phyloP scores from a whole-genome alignment of 2,888 invertebrate genomes.

The Agriopis aurantiaria region DNA sequence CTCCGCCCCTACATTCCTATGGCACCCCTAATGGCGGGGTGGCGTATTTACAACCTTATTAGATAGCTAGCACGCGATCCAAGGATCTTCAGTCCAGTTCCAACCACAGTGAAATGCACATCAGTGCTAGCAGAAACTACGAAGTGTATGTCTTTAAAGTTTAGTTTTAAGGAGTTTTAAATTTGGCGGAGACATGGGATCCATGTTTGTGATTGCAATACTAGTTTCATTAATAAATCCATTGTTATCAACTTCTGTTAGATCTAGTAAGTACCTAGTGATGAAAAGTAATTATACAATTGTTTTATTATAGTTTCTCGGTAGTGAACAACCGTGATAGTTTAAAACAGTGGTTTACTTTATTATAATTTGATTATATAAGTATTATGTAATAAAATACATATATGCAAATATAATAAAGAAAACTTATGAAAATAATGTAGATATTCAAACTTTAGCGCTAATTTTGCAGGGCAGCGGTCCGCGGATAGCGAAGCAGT shows the following conservation, averaged over 20 bases:
- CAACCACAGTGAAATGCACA: constrained; percentile 18
- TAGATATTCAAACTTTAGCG: constrained; percentile 15
- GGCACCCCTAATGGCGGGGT: constrained; percentile 27
- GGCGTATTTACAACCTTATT: constrained; percentile 37
- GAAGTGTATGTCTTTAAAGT: not conserved
- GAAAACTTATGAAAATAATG: not conserved
- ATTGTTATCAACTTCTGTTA: constrained; percentile 59
- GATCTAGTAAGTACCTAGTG: constrained; percentile 58
- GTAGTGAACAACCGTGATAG: too few species aligned
- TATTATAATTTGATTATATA: too few species aligned
- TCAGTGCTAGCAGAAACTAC: not conserved
- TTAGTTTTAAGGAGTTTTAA: not conserved
- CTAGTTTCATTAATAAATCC: constrained; percentile 61
- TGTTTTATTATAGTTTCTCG: not conserved
- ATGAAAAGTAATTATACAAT: not conserved
- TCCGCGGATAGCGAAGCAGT: constrained; percentile 76
- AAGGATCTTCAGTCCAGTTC: constrained; percentile 14
- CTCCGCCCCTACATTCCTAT: constrained; percentile 5
- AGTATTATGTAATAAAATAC: too few species aligned
- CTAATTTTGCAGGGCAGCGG: constrained; percentile 52
- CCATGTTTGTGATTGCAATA: constrained; percentile 56
- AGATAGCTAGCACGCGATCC: constrained; percentile 9
- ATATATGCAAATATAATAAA: not conserved
- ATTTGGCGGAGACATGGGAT: constrained; percentile 52
- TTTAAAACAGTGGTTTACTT: too few species aligned